Evolutionary conservation across 2,888 invertebrate genomes (phyloP), one percentile per base, ranked within the genome.

Genomic region (Atherix ibis): DNA sequence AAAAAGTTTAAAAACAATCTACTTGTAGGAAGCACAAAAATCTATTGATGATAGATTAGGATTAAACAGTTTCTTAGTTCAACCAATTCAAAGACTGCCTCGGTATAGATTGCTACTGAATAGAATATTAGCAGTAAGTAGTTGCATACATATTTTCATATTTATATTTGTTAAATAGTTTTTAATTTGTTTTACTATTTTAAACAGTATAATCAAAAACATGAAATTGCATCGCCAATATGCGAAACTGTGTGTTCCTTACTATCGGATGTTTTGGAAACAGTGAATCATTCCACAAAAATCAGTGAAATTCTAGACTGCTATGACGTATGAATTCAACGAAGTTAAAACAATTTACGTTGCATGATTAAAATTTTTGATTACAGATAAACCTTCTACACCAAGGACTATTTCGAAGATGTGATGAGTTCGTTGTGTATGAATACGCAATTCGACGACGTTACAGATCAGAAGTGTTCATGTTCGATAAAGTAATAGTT

Each of bases 71-170:
- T 61, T 61, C 36, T 43, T 61, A 27, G 54, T 60, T 9, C 59
- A 61, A 35, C 61, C 61, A 17, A 61, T 61, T 12, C 61, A 61
- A 40, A 50, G 61, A 26, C 54, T 61, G 49, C 56, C 59, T 1
- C 51, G 58, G n/a, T 61, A 61, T 48, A 54, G 54, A 0, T 41
- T 61, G 35, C 43, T 61, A 8, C 41, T 61, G 6, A 53, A 54
- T 24, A 53, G 58, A 41, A 57, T 61, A 33, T 55, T 58, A 24
- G 50, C 50, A 44, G 61, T 58, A 40, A 44, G 48, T 38, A 12
- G 34, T 16, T 8, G 14, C 16, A 22, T 18, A 13, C 18, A 18
- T 22, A 35, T 31, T 18, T 18, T 9, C 3, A 18, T 19, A 10
- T 15, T 24, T 18, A 31, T 18, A 10, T 31, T 31, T 18, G 31